phyloP scores from a whole-genome alignment of 1,140 invertebrate species.

The Colletes gigas region DNA sequence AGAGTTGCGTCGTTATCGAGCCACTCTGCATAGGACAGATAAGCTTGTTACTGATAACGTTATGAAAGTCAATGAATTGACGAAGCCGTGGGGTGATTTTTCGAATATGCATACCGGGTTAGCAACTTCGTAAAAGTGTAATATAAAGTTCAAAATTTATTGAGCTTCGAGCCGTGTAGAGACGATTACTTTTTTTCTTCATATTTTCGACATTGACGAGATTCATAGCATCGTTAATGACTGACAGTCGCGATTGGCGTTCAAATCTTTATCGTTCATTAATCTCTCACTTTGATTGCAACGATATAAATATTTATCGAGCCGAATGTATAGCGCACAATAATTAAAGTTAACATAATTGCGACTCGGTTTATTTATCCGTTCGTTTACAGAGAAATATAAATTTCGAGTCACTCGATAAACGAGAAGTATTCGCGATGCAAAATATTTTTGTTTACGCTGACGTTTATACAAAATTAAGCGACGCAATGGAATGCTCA shows the following conservation, averaged over 20 bases:
- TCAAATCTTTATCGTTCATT: no score
- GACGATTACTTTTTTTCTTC: background rate
- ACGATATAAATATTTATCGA: no score
- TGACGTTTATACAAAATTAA: slow-evolving; percentile 28
- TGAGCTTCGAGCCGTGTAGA: background rate
- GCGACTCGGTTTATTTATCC: background rate
- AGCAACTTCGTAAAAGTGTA: background rate
- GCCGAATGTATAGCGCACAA: no score
- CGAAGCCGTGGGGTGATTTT: slow-evolving; percentile 11
- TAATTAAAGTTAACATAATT: no score
- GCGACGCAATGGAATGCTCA: slow-evolving; percentile 26
- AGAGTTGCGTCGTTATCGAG: slow-evolving; percentile 13
- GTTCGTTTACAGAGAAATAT: background rate
- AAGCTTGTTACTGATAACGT: slow-evolving; percentile 24
- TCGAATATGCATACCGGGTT: slow-evolving; percentile 6
- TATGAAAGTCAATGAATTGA: slow-evolving; percentile 32
- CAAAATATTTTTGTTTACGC: slow-evolving; percentile 13
- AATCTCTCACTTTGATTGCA: no score
- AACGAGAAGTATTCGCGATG: background rate
- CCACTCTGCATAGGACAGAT: background rate
- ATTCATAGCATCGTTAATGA: background rate
- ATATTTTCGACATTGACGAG: background rate
- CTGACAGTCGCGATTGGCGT: no score
- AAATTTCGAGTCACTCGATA: background rate
- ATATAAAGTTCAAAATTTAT: slow-evolving; percentile 20